Conservation (phyloP, 2,888 invertebrate genomes). For the Nephrotoma appendiculata region DNA sequence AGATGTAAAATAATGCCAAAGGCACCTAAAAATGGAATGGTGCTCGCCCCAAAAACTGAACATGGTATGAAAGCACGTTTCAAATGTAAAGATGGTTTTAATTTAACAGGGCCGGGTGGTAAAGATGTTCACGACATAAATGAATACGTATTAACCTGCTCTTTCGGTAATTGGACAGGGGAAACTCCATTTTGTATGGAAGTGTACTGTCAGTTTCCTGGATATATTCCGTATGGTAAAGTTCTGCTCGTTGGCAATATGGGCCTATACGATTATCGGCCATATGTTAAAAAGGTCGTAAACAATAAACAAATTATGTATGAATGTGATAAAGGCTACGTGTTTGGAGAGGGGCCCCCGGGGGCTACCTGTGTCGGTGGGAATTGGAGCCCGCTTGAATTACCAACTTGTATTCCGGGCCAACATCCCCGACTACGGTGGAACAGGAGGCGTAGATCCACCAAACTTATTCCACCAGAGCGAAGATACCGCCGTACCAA, state of each 20-base stretch:
- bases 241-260: constrained; percentile 87
- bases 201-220: constrained; percentile 89
- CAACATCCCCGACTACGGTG: constrained; percentile 77
- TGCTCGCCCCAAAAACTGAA: constrained; percentile 92
- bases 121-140: constrained; percentile 29
- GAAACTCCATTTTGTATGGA: constrained; percentile 74
- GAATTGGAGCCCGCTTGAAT: constrained; percentile 77
- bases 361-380: constrained; percentile 93
- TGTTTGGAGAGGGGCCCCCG: constrained; percentile 72
- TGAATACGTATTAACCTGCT: constrained; percentile 68
- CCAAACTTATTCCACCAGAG: background rate
- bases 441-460: constrained; percentile 44
- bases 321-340: constrained; percentile 85
- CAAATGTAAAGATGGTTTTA: constrained; percentile 85
- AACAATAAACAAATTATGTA: constrained; percentile 94
- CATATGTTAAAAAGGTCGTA: constrained; percentile 79
- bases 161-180: constrained; percentile 91
- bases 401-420: constrained; percentile 72
- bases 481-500: background rate
- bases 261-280: constrained; percentile 89
- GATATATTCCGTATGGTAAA: constrained; percentile 76
- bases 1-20: constrained; percentile 55
- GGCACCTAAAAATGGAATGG: constrained; percentile 84
- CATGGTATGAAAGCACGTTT: constrained; percentile 92
- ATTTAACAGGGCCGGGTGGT: constrained; percentile 52